These are phyloP conservation scores for Babyrousa celebensis DNA, from an alignment of 2,797 vertebrate genomes.

Conservation along the genomic window DNA sequence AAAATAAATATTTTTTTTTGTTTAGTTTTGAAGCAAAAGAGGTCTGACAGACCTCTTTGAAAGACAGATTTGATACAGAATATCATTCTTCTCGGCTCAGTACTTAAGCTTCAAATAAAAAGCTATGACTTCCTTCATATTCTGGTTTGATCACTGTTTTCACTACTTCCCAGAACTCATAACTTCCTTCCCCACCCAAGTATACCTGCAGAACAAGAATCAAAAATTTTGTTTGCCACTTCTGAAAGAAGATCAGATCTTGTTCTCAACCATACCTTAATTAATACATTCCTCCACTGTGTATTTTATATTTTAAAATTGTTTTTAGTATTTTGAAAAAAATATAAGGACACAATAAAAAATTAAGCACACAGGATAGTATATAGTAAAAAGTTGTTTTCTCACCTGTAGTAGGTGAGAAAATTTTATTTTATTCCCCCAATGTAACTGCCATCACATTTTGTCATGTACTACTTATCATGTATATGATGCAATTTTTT, in stretches of 20 bases:
- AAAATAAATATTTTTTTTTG: not conserved
- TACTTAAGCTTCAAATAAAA: not conserved
- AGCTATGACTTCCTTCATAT: not conserved
- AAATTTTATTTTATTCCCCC: slow-evolving; percentile 4
- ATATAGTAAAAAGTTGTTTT: slow-evolving; percentile 34
- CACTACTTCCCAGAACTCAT: not conserved
- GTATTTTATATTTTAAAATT: slow-evolving; percentile 53
- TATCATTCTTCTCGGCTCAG: slow-evolving; percentile 16
- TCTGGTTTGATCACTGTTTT: not conserved
- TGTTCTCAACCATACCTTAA: not conserved
- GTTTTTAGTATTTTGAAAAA: slow-evolving; percentile 49
- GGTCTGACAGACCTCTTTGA: not conserved
- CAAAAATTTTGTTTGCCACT: not conserved
- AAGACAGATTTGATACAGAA: slow-evolving; percentile 21
- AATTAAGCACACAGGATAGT: not conserved
- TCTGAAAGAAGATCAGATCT: not conserved
- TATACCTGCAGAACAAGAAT: not conserved
- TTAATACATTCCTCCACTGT: not conserved
- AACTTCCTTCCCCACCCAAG: not conserved
- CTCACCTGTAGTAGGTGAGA: not conserved
- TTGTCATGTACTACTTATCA: not conserved
- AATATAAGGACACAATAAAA: not conserved
- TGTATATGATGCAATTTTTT: not conserved
- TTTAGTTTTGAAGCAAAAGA: slow-evolving; percentile 35
- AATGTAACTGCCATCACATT: not conserved